A percentile compares a stretch with the other conserved stretches of the same genome.
phyloP scores from a whole-genome alignment of 2,888 invertebrate genomes.

The Ophion costatus region DNA sequence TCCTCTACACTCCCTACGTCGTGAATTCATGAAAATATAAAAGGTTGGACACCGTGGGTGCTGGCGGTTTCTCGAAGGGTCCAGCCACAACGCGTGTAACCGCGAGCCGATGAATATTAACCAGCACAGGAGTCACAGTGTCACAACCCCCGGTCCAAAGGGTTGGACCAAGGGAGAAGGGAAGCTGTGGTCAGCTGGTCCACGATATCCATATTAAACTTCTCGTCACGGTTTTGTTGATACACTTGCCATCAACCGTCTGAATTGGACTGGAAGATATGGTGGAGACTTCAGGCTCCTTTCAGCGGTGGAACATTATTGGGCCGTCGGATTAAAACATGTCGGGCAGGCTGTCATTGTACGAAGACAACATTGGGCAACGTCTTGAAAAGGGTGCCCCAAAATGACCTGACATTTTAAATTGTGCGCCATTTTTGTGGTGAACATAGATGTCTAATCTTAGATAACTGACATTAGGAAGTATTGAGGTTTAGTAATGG shows the following conservation, averaged over 20 bases:
- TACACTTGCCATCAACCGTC: background rate
- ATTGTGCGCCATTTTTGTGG: no score
- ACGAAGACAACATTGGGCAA: no score
- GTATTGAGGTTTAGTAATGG: no score
- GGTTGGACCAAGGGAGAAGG: conserved; percentile 60
- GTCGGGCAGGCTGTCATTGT: no score
- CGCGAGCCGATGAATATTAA: conserved; percentile 82
- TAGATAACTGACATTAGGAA: no score
- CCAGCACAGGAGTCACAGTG: conserved; percentile 79
- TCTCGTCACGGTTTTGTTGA: background rate
- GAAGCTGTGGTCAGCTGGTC: background rate
- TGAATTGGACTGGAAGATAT: background rate
- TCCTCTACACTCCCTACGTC: background rate
- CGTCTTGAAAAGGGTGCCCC: no score
- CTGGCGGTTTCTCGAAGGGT: conserved; percentile 57
- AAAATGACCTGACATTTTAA: no score
- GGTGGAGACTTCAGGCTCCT: background rate
- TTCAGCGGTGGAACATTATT: no score
- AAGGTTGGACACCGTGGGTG: background rate
- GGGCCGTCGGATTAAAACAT: no score
- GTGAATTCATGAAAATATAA: conserved; percentile 3
- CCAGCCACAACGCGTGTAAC: conserved; percentile 71
- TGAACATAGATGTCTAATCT: no score
- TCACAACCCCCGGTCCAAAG: conserved; percentile 43
- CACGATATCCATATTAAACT: background rate